These are phyloP conservation scores for Gonocerus acuteangulatus DNA, from an alignment of 2,888 invertebrate species.

Conservation along the genomic window DNA sequence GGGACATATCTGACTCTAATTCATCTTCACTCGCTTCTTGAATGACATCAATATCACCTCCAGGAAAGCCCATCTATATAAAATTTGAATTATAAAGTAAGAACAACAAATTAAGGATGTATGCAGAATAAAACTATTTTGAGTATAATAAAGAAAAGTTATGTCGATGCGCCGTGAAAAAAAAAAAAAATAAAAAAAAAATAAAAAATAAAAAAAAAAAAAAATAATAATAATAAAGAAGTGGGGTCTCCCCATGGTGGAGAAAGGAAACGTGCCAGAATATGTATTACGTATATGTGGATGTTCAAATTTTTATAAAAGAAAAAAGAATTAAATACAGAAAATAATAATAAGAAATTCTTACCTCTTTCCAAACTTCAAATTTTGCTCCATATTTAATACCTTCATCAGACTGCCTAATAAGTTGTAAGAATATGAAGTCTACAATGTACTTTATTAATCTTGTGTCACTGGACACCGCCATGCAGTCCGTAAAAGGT, in stretches of 20 bases:
- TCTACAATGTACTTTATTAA: slow-evolving; percentile 50
- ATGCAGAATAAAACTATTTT: too few species aligned
- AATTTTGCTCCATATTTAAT: slow-evolving; percentile 59
- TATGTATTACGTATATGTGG: too few species aligned
- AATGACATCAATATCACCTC: slow-evolving; percentile 58
- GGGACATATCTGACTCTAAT: slow-evolving; percentile 42
- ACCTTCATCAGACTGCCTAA: slow-evolving; percentile 63
- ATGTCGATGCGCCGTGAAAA: too few species aligned
- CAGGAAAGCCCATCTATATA: slow-evolving; percentile 62
- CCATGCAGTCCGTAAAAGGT: slow-evolving; percentile 60
- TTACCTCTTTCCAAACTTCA: slow-evolving; percentile 59
- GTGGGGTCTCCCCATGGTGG: too few species aligned
- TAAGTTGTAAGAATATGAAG: slow-evolving; percentile 59
- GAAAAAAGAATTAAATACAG: too few species aligned
- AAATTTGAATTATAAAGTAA: background rate
- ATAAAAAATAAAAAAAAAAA: too few species aligned
- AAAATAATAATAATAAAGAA: too few species aligned
- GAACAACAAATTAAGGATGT: background rate
- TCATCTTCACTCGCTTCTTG: slow-evolving; percentile 44
- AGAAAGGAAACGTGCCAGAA: too few species aligned
- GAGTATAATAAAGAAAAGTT: too few species aligned
- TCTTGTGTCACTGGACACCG: slow-evolving; percentile 48
- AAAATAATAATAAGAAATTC: too few species aligned
- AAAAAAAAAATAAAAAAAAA: too few species aligned
- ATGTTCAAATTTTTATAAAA: too few species aligned